Evolutionary conservation across 2,888 invertebrate species (phyloP).

Genomic region (Heliconius ismenius): DNA sequence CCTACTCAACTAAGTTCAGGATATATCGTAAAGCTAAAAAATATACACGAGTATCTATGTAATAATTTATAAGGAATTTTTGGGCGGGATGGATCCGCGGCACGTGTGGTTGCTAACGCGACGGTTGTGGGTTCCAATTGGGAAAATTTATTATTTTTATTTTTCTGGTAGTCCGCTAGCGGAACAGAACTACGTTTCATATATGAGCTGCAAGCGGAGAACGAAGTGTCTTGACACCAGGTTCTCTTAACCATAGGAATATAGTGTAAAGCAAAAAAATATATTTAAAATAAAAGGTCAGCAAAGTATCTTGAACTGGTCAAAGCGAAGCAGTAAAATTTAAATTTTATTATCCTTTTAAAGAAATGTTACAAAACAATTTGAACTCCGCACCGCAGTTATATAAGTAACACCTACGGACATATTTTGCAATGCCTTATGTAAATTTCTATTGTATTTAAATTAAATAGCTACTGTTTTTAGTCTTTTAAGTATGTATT

Average conservation of each 20-base stretch:
- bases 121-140: no score
- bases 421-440: conserved; percentile 36
- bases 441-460: conserved; percentile 48
- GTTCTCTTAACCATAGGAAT: no score
- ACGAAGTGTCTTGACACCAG: neutral
- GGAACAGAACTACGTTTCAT: no score
- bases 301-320: neutral
- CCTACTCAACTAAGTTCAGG: no score
- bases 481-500: conserved; percentile 8
- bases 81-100: no score
- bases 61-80: no score
- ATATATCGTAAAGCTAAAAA: no score
- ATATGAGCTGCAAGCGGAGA: no score
- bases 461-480: conserved; percentile 44
- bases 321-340: conserved; percentile 4
- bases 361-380: conserved; percentile 24
- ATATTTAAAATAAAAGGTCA: conserved; percentile 3
- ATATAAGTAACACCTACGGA: conserved; percentile 9
- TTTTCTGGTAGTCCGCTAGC: neutral
- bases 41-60: no score
- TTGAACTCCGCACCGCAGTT: conserved; percentile 19
- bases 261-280: neutral
- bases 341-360: conserved; percentile 24
- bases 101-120: no score
- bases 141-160: neutral